Percentiles rank a stretch among this genome's conserved stretches.
Conservation (phyloP, 2,797 vertebrate genomes). For the Gila robusta region DNA sequence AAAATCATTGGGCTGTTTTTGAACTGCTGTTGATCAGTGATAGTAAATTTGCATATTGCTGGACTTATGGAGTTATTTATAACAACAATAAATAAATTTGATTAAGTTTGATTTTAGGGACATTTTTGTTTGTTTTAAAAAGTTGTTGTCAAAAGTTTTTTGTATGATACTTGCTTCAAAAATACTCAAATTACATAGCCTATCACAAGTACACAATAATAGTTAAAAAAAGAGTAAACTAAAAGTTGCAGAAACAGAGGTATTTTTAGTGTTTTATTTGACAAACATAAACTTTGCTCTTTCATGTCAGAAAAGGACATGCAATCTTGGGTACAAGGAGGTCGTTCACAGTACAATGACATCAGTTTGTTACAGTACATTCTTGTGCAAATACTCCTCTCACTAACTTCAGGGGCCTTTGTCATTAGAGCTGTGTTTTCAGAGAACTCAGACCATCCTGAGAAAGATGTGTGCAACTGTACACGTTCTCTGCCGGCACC, state of each 20-base stretch:
- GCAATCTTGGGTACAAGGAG: slow-evolving; percentile 39
- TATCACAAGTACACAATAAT: background rate
- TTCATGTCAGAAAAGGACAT: slow-evolving; percentile 24
- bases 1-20: too few relatives aligned
- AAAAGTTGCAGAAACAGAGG: background rate
- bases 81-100: too few relatives aligned
- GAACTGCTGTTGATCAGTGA: too few relatives aligned
- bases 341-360: slow-evolving; percentile 52
- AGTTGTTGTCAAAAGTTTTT: background rate
- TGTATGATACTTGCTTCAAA: background rate
- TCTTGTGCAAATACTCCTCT: slow-evolving; percentile 54
- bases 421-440: slow-evolving; percentile 19
- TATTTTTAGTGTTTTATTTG: slow-evolving; percentile 43
- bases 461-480: background rate
- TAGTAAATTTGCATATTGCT: background rate
- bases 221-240: background rate
- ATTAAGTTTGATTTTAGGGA: background rate
- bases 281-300: slow-evolving; percentile 28
- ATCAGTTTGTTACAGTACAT: slow-evolving; percentile 60
- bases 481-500: background rate
- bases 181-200: background rate
- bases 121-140: background rate
- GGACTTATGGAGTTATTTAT: too few relatives aligned
- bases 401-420: background rate
- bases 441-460: background rate